phyloP scores from a whole-genome alignment of 2,888 invertebrate species.

The Litoditis marina region DNA sequence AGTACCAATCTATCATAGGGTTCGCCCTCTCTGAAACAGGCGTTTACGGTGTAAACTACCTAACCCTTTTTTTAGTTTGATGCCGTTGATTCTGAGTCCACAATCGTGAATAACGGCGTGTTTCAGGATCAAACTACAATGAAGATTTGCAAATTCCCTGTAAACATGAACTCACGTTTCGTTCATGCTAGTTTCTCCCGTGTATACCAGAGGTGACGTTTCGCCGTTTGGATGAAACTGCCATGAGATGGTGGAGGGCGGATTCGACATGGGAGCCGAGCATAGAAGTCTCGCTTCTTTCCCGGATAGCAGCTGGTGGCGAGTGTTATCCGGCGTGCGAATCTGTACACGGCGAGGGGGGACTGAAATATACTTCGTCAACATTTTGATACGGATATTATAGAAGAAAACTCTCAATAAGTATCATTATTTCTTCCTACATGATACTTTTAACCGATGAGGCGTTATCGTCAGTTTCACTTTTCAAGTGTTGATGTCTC shows the following conservation, averaged over 20 bases:
- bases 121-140: too few relatives aligned
- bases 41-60: not conserved
- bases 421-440: too few relatives aligned
- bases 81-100: too few relatives aligned
- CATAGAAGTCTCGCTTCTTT: conserved; percentile 47
- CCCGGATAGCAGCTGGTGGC: conserved; percentile 47
- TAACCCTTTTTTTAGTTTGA: not conserved
- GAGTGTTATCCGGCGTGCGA: conserved; percentile 35
- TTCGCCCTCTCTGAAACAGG: too few relatives aligned
- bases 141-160: too few relatives aligned
- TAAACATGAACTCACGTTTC: conserved; percentile 32
- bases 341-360: conserved; percentile 49
- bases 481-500: not conserved
- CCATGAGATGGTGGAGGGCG: conserved; percentile 51
- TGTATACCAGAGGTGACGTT: conserved; percentile 25
- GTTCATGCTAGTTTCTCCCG: conserved; percentile 42
- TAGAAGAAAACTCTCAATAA: too few relatives aligned
- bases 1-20: too few relatives aligned
- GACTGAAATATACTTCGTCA: conserved; percentile 22
- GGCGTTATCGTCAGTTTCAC: too few relatives aligned
- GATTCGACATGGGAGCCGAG: conserved; percentile 53
- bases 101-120: too few relatives aligned
- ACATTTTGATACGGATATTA: too few relatives aligned
- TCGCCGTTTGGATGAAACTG: conserved; percentile 36
- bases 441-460: too few relatives aligned